Evolutionary conservation across 2,113 vertebrate species (phyloP), one percentile per base, ranked within the genome.

Genomic region (Neogale vison): DNA sequence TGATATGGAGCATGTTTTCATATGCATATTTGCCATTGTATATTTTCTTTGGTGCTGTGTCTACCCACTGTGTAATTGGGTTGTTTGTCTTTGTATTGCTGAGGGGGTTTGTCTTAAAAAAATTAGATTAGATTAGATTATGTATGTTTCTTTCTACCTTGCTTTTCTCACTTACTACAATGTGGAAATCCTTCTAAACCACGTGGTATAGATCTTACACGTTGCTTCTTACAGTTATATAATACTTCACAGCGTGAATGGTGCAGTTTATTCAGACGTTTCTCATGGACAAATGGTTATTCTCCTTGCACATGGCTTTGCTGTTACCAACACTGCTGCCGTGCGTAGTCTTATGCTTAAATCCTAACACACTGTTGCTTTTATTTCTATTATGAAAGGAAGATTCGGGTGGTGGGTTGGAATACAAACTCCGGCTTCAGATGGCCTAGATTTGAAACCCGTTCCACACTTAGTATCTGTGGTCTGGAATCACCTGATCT

Each of bases 311-410:
- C 55, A 42, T 63, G 45, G 77, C 24, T 90, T 80, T 74, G 63
- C 34, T 36, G 42, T 88, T 77, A 71, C 6, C 90, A 77, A 72
- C 55, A 55, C 36, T 63, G 63, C 61, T 87, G 26, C 39, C 6
- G 0, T 11, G 36, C 29, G 24, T 4, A 72, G 3, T 42, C 1
- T 50, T 26, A 13, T 36, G 39, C 26, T 88, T 72, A 67, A 34
- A 23, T 18, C 34, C 52, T 31, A 61, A 77, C 71, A 92, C 45
- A n/a, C 45, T 84, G 42, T 24, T 81, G 74, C 34, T 86, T 90
- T 71, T 17, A 65, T 79, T 83, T 91, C 50, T 74, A 24, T 87
- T 90, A 61, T 55, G 91, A 79, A 90, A 85, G 71, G 21, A 96
- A 21, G 65, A 74, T 57, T 81, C 65, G 45, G 45, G 36, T 29